Conservation (phyloP, 2,888 invertebrate genomes). For the Bibio marci region DNA sequence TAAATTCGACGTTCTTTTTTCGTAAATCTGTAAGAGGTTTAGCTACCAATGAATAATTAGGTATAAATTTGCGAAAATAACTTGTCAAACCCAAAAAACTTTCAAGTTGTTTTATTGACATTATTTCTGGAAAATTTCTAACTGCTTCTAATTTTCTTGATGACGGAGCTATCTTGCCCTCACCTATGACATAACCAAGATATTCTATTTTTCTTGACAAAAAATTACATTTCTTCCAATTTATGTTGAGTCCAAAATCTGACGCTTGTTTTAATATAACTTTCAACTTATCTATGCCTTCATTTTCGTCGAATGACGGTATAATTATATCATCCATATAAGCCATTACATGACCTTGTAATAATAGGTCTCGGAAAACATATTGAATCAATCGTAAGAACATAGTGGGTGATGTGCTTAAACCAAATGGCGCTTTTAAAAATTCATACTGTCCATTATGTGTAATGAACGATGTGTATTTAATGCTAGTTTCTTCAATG, state of each 20-base stretch:
- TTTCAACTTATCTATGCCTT: slow-evolving; percentile 7
- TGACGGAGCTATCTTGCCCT: not conserved
- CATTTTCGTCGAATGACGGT: slow-evolving; percentile 7
- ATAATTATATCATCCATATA: slow-evolving; percentile 12
- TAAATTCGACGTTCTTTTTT: too few relatives aligned
- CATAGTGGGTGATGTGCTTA: not conserved
- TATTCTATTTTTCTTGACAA: slow-evolving; percentile 5
- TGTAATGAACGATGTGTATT: slow-evolving; percentile 1
- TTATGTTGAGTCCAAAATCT: slow-evolving; percentile 9
- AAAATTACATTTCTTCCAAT: slow-evolving; percentile 11
- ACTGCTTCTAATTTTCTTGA: not conserved
- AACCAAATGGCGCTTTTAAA: slow-evolving; percentile 1
- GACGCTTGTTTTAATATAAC: slow-evolving; percentile 5
- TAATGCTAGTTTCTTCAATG: slow-evolving; percentile 12
- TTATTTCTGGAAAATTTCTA: not conserved
- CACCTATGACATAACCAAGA: not conserved
- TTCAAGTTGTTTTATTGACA: not conserved
- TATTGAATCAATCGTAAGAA: not conserved
- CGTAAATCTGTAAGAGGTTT: too few relatives aligned
- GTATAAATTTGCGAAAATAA: not conserved
- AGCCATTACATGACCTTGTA: slow-evolving; percentile 3
- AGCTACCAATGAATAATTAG: too few relatives aligned
- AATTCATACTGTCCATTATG: not conserved
- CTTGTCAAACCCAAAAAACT: not conserved
- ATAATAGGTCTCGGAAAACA: not conserved